Conservation (phyloP, 2,113 vertebrate species). For the Caretta caretta region DNA sequence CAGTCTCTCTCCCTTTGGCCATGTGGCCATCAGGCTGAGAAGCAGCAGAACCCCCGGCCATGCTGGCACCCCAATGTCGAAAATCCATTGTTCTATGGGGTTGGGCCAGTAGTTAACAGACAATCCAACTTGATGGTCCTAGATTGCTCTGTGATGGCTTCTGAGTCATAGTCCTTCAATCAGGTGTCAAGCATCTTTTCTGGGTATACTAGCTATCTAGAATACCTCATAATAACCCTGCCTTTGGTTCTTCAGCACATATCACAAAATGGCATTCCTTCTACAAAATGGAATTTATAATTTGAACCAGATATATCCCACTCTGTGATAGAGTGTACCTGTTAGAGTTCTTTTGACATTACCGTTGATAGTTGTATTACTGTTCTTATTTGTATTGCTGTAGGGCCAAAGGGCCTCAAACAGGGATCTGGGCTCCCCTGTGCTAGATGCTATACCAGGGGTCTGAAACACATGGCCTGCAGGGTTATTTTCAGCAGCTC, state of each 20-base stretch:
- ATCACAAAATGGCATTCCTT: neutral
- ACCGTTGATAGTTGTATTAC: neutral
- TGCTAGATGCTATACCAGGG: neutral
- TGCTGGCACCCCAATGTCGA: neutral
- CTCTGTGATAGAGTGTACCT: neutral
- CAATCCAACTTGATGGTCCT: neutral
- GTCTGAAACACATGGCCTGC: too few species aligned
- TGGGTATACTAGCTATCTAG: neutral
- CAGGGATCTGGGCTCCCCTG: neutral
- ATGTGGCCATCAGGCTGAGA: neutral
- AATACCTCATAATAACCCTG: neutral
- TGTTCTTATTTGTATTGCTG: neutral
- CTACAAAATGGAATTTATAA: neutral
- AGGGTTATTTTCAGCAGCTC: too few species aligned
- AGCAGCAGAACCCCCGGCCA: neutral
- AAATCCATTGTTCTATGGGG: neutral
- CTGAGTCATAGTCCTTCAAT: neutral
- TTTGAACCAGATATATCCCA: neutral
- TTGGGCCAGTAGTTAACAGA: neutral
- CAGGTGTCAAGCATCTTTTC: neutral
- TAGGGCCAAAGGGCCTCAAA: neutral
- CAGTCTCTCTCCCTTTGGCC: neutral
- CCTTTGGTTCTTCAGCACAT: neutral
- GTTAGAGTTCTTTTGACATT: neutral
- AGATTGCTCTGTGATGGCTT: neutral